Evolutionary conservation across 1,140 invertebrate species (phyloP).

Genomic region (Caenorhabditis briggsae): DNA sequence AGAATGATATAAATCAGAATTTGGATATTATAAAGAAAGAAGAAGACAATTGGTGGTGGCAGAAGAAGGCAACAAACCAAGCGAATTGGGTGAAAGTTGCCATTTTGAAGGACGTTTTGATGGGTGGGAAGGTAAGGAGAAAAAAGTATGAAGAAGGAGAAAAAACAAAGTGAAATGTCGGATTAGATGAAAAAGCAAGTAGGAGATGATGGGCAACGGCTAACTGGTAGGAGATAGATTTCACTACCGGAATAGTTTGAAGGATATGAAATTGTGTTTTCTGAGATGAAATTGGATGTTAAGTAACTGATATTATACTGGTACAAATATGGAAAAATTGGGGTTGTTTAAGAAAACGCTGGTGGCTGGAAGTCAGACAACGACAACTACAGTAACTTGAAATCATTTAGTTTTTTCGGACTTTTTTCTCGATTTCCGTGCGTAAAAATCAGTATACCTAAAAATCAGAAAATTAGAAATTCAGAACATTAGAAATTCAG

Average conservation of each 20-base stretch:
- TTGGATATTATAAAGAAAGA: not conserved
- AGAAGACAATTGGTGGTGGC: not conserved
- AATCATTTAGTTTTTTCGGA: too few species aligned
- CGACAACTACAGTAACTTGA: too few species aligned
- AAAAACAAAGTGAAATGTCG: not conserved
- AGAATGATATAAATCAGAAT: too few species aligned
- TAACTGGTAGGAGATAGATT: constrained; percentile 2
- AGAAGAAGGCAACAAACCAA: not conserved
- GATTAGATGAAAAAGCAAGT: not conserved
- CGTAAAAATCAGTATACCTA: too few species aligned
- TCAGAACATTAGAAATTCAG: too few species aligned
- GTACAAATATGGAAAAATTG: too few species aligned
- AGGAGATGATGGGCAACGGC: not conserved
- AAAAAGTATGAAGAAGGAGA: not conserved
- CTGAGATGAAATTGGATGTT: too few species aligned
- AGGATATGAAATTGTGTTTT: not conserved
- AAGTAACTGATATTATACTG: too few species aligned
- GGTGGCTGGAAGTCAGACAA: too few species aligned
- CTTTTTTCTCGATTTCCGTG: too few species aligned
- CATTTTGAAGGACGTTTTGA: not conserved
- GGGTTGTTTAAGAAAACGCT: too few species aligned
- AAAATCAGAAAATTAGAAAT: too few species aligned
- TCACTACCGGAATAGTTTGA: not conserved
- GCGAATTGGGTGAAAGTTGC: not conserved
- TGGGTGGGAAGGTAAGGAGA: not conserved